Evolutionary conservation across 2,888 invertebrate species (phyloP), one percentile per base, ranked within the genome.

Genomic region (Amphimallon solstitiale): DNA sequence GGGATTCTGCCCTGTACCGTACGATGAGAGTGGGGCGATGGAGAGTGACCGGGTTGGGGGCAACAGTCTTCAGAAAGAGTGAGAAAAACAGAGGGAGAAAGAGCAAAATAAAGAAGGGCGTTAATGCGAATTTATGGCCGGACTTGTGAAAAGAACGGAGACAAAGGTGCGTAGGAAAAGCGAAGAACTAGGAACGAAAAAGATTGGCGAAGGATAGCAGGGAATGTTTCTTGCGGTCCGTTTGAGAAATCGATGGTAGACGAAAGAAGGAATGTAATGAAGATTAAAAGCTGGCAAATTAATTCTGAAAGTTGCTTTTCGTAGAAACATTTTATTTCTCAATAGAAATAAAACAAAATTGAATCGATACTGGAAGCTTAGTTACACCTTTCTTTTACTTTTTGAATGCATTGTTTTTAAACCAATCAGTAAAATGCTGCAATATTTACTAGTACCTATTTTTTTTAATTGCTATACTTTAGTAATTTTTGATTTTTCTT

Each of bases 121-220:
- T 59, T 69, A 70, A 70, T 69, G 64, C 66, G 65, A 69, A 69
- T 70, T 69, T 69, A 70, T 69, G 65, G 67, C 64, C 37, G 46
- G 64, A 64, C 54, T 21, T 56, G 56, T 34, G 64, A 37, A 45
- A n/a, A 64, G 35, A 54, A 46, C 54, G 45, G 45, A 43, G 56
- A 40, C 40, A 29, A 59, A 59, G 56, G 43, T 59, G 56, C 56
- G 56, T 59, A 43, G 43, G 43, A 43, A 23, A 43, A 43, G 23
- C 35, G 54, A 56, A 46, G 23, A 35, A 43, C 54, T 12, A 17
- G 29, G 15, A 21, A 15, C 45, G 45, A 43, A 60, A 29, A 14
- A 12, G 40, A 43, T 43, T 12, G 40, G 14, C 14, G 3, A 15
- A 14, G 7, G 45, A 7, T 19, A 45, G 19, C 17, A 59, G 23